Base-by-base conservation (phyloP, 2,113 vertebrate genomes). In the Menidia beryllina region DNA sequence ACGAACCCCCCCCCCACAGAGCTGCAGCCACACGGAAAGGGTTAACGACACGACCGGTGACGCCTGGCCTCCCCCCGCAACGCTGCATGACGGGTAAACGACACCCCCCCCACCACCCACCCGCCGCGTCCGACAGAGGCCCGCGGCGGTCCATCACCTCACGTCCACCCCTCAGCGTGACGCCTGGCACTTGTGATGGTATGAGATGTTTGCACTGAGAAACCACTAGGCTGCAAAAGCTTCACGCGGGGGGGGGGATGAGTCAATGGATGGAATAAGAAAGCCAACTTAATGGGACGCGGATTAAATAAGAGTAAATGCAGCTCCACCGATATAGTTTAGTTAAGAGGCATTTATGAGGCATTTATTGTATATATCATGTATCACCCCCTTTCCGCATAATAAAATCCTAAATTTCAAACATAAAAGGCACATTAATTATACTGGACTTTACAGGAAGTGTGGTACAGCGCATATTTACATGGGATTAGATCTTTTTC, bases 121-220 rank as follows among this genome's bases (percentile, higher is more conserved):
- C n/a, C 23, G 30, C 25, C 0, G 86, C 53, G 82, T 80, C 4
- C 88, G 83, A 88, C 84, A 85, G 81, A 27, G 64, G 56, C 82
- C 81, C 17, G 64, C 69, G 54, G 84, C 59, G 63, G 51, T 72
- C 75, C 75, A 25, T 85, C 82, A 57, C 87, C 77, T 85, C 79
- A 1, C 39, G 80, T 80, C 83, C 78, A 57, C 55, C 67, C n/a
- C 67, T 47, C 83, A 71, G 76, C 2, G 50, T 53, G 88, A 45
- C 1, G 52, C 59, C 80, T 74, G 66, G 63, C 80, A 63, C 62
- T 77, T 39, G 34, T 71, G 54, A 82, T 84, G 83, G 63, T 69
- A 65, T 23, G 60, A 69, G 75, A 79, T 52, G 47, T n/a, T 67
- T 59, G 48, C 76, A 59, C 59, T 27, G 23, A n/a, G n/a, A 77